Percentiles rank a stretch among this genome's conserved stretches.
phyloP scores from a whole-genome alignment of 2,113 vertebrate genomes.

The Bungarus multicinctus region DNA sequence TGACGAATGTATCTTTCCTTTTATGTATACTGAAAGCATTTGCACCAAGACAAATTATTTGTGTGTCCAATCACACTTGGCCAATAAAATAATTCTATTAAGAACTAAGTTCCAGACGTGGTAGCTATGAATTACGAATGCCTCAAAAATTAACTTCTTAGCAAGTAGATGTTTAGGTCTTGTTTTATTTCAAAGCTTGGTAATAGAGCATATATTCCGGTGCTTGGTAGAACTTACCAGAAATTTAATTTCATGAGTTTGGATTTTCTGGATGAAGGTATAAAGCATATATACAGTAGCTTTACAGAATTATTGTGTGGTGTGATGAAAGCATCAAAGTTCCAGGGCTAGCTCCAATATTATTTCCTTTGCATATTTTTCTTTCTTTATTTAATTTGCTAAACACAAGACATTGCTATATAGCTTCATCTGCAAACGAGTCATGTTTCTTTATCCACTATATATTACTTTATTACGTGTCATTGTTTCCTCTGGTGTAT shows the following conservation, averaged over 20 bases:
- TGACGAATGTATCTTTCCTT: no score
- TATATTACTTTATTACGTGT: conserved; percentile 7
- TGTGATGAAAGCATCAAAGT: neutral
- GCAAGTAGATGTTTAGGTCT: neutral
- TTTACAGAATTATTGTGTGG: neutral
- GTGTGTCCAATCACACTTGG: no score
- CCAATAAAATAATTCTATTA: neutral
- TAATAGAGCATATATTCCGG: neutral
- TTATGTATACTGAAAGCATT: no score
- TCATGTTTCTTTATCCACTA: neutral
- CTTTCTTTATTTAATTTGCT: conserved; percentile 16
- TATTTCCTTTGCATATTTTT: conserved; percentile 33
- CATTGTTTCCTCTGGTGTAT: neutral
- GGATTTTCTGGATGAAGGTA: neutral
- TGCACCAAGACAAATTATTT: no score
- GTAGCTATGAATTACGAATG: neutral
- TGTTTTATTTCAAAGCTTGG: neutral
- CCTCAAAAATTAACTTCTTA: neutral
- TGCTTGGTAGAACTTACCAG: neutral
- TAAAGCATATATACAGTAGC: neutral
- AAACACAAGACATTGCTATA: neutral
- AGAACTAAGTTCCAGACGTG: neutral
- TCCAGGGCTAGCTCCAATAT: neutral
- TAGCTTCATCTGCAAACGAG: conserved; percentile 22
- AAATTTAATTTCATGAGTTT: neutral